Base-by-base conservation (phyloP, 1,140 invertebrate genomes). In the Augochlora pura region DNA sequence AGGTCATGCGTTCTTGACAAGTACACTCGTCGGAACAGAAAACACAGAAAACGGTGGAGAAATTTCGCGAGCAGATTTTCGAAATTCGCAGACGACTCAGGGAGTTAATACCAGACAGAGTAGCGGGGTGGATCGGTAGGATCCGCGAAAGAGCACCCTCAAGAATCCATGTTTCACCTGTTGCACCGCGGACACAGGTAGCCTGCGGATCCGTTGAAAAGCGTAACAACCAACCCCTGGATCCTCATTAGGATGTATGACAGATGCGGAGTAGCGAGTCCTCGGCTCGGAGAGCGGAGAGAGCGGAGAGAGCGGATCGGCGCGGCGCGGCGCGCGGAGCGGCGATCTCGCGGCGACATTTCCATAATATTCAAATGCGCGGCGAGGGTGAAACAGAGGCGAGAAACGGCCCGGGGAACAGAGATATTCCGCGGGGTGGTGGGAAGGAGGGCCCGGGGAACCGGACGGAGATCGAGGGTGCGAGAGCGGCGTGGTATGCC, bases 361-460 rank as follows among this genome's bases (percentile, higher is more conserved):
- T 88, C 81, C 88, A 89, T 89, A 88, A 89, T 89, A 89, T 89
- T 89, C 81, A 86, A 89, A 88, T 89, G 88, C 82, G 77, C 77
- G 77, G 67, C 76, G 68, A 76, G 76, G 66, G 78, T 70, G 62
- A 76, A 73, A 74, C 42, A 72, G 69, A 73, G 75, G 63, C 46
- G 63, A 65, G 32, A 71, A 67, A 66, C 59, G 63, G 57, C 68
- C 57, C 23, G 39, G 70, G 49, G 62, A 64, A 68, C 54, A 68
- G 84, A 85, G 75, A 78, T 84, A 77, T 76, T 52, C 73, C 59
- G 80, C 63, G 65, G 65, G 67, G 52, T 21, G 32, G 73, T 14
- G 67, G 74, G 62, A 27, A 39, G 39, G 49, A 21, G 52, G 82
- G 59, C 77, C 67, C 68, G 83, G 72, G 84, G 79, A 76, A 81